A percentile compares a stretch with the other conserved stretches of the same genome.
These are phyloP conservation scores for Melanotaenia parkinsoni DNA, from an alignment of 2,797 vertebrate species.

Conservation along the genomic window DNA sequence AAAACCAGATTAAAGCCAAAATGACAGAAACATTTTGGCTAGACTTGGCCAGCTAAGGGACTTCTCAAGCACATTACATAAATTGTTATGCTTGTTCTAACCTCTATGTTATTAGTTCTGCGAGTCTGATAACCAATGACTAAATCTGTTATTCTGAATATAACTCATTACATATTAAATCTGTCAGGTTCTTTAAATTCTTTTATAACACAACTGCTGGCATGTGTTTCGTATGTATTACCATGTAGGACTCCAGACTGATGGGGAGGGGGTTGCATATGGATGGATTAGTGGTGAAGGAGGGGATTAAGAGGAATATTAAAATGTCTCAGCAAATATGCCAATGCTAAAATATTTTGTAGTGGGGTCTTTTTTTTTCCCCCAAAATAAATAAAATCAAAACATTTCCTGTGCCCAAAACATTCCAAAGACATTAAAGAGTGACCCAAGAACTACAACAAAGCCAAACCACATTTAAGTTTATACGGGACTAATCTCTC, in stretches of 20 bases:
- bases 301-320: slow-evolving; percentile 59
- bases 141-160: background rate
- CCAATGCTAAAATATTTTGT: slow-evolving; percentile 17
- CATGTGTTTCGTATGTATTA: slow-evolving; percentile 3
- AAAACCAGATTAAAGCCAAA: background rate
- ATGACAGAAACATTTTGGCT: background rate
- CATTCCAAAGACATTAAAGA: background rate
- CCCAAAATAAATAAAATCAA: background rate
- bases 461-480: slow-evolving; percentile 2
- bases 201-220: background rate
- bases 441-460: background rate
- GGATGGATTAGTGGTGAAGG: slow-evolving; percentile 48
- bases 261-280: slow-evolving; percentile 22
- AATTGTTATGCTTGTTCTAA: background rate
- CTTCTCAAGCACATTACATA: background rate
- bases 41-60: background rate
- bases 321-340: slow-evolving; percentile 50
- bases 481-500: slow-evolving; percentile 12
- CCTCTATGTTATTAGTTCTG: background rate
- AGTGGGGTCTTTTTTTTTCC: background rate
- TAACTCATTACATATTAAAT: background rate
- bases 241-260: slow-evolving; percentile 26
- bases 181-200: background rate
- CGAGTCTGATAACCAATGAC: background rate
- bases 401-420: background rate